phyloP scores from a whole-genome alignment of 2,888 invertebrate genomes.

The Leptinotarsa juncta region DNA sequence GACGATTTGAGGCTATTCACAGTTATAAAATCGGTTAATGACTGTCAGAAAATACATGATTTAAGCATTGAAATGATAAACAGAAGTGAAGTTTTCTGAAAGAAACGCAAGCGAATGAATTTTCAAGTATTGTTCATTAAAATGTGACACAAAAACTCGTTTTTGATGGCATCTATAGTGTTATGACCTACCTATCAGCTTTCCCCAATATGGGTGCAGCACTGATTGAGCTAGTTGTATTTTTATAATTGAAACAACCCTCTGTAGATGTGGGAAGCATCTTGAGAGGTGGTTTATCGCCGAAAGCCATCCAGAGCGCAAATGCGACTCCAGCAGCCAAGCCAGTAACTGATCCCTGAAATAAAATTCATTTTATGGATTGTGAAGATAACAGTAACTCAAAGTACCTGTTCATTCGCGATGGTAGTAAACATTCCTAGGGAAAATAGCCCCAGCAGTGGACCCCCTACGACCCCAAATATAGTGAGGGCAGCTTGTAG shows the following conservation, averaged over 20 bases:
- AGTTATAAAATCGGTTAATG: no score
- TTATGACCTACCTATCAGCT: slow-evolving; percentile 36
- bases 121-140: no score
- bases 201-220: background rate
- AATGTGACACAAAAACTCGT: no score
- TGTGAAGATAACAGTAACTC: background rate
- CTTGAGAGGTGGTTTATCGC: slow-evolving; percentile 74
- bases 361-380: slow-evolving; percentile 32
- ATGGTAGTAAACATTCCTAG: slow-evolving; percentile 84
- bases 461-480: slow-evolving; percentile 90
- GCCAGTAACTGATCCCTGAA: slow-evolving; percentile 78
- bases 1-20: no score
- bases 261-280: slow-evolving; percentile 71
- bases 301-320: slow-evolving; percentile 86
- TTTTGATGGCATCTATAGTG: no score
- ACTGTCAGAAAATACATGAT: no score
- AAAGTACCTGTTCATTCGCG: slow-evolving; percentile 75
- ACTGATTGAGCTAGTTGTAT: slow-evolving; percentile 15
- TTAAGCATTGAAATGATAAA: no score
- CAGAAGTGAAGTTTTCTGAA: no score
- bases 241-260: slow-evolving; percentile 66
- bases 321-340: slow-evolving; percentile 74
- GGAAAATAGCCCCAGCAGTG: slow-evolving; percentile 86
- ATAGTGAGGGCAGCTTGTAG: slow-evolving; percentile 88
- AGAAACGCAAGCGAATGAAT: no score